Conservation (phyloP, 1,140 invertebrate species). For the Homalodisca vitripennis region DNA sequence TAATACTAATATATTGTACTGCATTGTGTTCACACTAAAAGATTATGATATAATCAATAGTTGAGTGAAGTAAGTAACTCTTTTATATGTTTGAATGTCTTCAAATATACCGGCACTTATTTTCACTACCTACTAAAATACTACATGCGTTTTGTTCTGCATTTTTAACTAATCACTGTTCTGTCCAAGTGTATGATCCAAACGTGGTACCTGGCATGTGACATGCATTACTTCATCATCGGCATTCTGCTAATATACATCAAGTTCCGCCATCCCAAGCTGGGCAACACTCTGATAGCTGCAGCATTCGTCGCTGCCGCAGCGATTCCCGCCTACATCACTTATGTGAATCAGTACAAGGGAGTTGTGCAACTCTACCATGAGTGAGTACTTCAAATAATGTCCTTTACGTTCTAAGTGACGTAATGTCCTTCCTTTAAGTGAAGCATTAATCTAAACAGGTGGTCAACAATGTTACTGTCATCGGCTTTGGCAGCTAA, state of each 20-base stretch:
- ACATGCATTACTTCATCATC: slow-evolving; percentile 53
- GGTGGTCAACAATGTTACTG: too few relatives aligned
- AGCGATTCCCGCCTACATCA: slow-evolving; percentile 29
- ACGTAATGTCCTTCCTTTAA: neutral
- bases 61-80: too few relatives aligned
- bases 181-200: slow-evolving; percentile 56
- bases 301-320: slow-evolving; percentile 8
- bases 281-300: slow-evolving; percentile 26
- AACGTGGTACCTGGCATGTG: slow-evolving; percentile 55
- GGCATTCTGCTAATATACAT: slow-evolving; percentile 50
- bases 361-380: slow-evolving; percentile 22
- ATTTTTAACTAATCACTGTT: too few relatives aligned
- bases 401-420: too few relatives aligned
- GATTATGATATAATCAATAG: neutral
- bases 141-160: too few relatives aligned
- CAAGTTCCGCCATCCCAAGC: slow-evolving; percentile 45
- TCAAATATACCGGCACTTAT: too few relatives aligned
- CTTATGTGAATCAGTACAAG: slow-evolving; percentile 30
- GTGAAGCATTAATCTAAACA: neutral
- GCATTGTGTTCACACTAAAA: too few relatives aligned
- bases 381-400: slow-evolving; percentile 17
- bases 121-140: too few relatives aligned
- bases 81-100: too few relatives aligned
- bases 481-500: too few relatives aligned
- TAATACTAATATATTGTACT: too few relatives aligned